Conservation (phyloP, 2,888 invertebrate genomes). For the Pseudococcus viburni region DNA sequence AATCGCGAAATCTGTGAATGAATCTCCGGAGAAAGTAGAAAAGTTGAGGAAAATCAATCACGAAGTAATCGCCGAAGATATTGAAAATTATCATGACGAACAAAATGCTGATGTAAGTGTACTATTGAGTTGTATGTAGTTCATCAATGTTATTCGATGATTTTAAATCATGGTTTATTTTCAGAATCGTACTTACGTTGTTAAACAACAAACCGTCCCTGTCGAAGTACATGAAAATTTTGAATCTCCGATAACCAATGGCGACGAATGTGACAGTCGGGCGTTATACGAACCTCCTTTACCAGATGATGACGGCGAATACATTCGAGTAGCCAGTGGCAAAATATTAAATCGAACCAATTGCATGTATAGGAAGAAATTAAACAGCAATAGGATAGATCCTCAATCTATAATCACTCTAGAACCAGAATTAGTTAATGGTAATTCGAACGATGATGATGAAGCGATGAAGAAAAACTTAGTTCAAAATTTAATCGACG, state of each 20-base stretch:
- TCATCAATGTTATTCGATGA: neutral
- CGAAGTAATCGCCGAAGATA: conserved; percentile 36
- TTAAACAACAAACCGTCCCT: conserved; percentile 19
- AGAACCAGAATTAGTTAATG: conserved; percentile 60
- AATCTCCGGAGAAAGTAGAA: conserved; percentile 63
- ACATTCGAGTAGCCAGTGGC: conserved; percentile 59
- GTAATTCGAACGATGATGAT: conserved; percentile 22
- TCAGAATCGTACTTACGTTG: conserved; percentile 35
- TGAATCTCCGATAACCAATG: neutral
- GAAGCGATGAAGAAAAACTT: conserved; percentile 58
- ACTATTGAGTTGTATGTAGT: neutral
- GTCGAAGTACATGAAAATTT: conserved; percentile 30
- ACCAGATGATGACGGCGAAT: conserved; percentile 60
- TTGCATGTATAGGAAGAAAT: conserved; percentile 60
- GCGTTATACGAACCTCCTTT: neutral
- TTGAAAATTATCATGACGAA: conserved; percentile 1
- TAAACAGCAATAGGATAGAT: conserved; percentile 60
- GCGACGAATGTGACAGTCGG: conserved; percentile 32
- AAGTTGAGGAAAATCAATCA: conserved; percentile 55
- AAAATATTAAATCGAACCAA: conserved; percentile 63
- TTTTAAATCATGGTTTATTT: neutral
- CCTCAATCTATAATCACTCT: conserved; percentile 49
- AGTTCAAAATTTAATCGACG: conserved; percentile 43
- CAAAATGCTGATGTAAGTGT: neutral
- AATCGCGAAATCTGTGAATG: conserved; percentile 56